Evolutionary conservation across 1,140 invertebrate species (phyloP).

Genomic region (Caligus rogercresseyi): DNA sequence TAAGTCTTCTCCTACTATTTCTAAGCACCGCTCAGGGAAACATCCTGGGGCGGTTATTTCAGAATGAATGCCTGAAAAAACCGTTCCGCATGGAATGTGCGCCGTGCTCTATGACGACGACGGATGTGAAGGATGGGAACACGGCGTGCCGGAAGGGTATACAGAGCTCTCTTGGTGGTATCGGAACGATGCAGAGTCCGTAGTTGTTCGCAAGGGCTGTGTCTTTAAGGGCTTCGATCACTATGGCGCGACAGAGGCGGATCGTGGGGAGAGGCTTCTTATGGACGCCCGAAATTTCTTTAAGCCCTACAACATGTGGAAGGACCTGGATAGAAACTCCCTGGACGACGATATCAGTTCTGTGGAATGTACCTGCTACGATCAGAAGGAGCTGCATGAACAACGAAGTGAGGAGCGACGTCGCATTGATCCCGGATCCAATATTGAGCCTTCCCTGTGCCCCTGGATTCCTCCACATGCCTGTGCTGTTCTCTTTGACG

Average conservation of each 20-base stretch:
- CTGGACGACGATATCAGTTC: slow-evolving; percentile 4
- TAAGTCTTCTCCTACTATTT: too few relatives aligned
- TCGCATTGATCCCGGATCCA: neutral
- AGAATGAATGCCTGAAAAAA: neutral
- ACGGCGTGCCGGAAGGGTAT: neutral
- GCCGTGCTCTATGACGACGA: slow-evolving; percentile 9
- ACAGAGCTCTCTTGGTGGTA: slow-evolving; percentile 14
- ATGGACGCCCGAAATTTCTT: neutral
- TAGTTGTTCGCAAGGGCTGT: slow-evolving; percentile 10
- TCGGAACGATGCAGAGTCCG: slow-evolving; percentile 16
- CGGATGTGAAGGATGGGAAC: slow-evolving; percentile 9
- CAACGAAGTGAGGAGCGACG: neutral
- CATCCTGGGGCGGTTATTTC: neutral
- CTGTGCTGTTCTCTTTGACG: slow-evolving; percentile 6
- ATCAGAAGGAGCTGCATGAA: neutral
- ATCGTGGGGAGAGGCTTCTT: neutral
- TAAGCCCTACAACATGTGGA: neutral
- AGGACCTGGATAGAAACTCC: neutral
- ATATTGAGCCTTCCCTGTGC: neutral
- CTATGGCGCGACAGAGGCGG: neutral
- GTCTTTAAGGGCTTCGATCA: slow-evolving; percentile 6
- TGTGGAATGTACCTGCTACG: slow-evolving; percentile 2
- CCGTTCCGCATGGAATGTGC: neutral
- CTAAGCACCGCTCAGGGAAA: too few relatives aligned
- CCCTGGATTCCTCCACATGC: neutral